Percentiles rank a stretch among this genome's conserved stretches.
These are phyloP conservation scores for Triplophysa siluroides DNA, from an alignment of 2,113 vertebrate genomes.

Conservation along the genomic window DNA sequence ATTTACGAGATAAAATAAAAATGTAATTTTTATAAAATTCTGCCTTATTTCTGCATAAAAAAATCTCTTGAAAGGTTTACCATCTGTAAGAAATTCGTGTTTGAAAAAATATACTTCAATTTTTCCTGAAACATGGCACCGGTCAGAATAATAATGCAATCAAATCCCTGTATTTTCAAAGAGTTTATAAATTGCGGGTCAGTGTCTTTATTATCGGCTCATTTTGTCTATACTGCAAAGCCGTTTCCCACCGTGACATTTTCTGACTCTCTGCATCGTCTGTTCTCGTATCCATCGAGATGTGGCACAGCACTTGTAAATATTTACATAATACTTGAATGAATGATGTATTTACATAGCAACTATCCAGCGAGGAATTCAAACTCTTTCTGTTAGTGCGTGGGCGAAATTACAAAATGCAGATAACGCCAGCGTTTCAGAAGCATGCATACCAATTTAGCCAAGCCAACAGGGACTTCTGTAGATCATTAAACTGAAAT, in stretches of 20 bases:
- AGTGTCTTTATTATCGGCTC: not conserved
- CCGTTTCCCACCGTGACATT: not conserved
- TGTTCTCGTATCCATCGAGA: slow-evolving; percentile 6
- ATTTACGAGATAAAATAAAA: too few species aligned
- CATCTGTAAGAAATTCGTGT: not conserved
- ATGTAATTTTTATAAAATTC: too few species aligned
- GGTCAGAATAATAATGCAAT: slow-evolving; percentile 29
- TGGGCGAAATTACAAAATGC: slow-evolving; percentile 34
- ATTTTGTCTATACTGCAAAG: not conserved
- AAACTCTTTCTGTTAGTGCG: slow-evolving; percentile 24
- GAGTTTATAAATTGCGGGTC: not conserved
- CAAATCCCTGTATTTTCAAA: not conserved
- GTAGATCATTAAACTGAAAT: slow-evolving; percentile 28
- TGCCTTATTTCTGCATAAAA: too few species aligned
- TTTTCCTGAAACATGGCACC: not conserved
- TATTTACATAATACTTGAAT: slow-evolving; percentile 47
- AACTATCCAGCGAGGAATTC: slow-evolving; percentile 27
- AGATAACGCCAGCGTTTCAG: slow-evolving; percentile 4
- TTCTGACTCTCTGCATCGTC: slow-evolving; percentile 1
- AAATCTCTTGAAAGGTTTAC: too few species aligned
- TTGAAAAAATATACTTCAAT: not conserved
- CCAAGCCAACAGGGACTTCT: slow-evolving; percentile 16
- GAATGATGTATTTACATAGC: slow-evolving; percentile 44
- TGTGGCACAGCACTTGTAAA: slow-evolving; percentile 34
- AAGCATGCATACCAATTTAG: slow-evolving; percentile 26